Base-by-base conservation (phyloP, 2,113 vertebrate genomes). In the Ammodytes dubius region DNA sequence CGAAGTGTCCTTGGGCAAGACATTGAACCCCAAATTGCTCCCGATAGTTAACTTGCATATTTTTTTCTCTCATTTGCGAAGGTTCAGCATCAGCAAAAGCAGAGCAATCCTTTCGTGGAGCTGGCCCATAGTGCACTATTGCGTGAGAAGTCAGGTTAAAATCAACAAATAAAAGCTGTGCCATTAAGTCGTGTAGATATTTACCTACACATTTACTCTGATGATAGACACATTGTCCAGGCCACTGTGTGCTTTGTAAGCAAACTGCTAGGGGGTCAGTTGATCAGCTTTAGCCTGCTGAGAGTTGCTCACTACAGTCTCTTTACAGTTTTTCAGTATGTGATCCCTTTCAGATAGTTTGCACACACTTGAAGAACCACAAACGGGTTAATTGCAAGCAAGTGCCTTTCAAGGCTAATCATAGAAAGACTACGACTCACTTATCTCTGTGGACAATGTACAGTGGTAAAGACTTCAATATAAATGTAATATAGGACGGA, bases 161-260 rank as follows among this genome's bases (percentile, higher is more conserved):
- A 46, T 56, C 9, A 37, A 10, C 13, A 35, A 42, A 35, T 45
- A 17, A 37, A 60, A 46, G 19, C 40, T 46, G 3, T 12, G 39
- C 13, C 5, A 49, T 49, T 74, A 10, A 43, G n/a, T 49, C 66
- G 43, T 76, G 42, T 50, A 17, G 27, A 46, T 56, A 39, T 75
- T 82, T n/a, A 37, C 14, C 45, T 66, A 35, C 5, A 60, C 42
- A 60, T 58, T 70, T 52, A 56, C 42, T 7, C 14, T 37, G 39
- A 6, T 42, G 17, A 69, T 39, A 27, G 40, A 35, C n/a, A 57
- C 40, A 15, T 27, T 43, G 40, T 35, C 19, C 13, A 15, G 45
- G 53, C 45, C 40, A 17, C 52, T 14, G 11, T 45, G 19, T 35
- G 56, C 35, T 63, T 27, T 53, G 57, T 27, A 63, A 27, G 56